Evolutionary conservation across 2,888 invertebrate species (phyloP).

Genomic region (Odontomyia ornata): DNA sequence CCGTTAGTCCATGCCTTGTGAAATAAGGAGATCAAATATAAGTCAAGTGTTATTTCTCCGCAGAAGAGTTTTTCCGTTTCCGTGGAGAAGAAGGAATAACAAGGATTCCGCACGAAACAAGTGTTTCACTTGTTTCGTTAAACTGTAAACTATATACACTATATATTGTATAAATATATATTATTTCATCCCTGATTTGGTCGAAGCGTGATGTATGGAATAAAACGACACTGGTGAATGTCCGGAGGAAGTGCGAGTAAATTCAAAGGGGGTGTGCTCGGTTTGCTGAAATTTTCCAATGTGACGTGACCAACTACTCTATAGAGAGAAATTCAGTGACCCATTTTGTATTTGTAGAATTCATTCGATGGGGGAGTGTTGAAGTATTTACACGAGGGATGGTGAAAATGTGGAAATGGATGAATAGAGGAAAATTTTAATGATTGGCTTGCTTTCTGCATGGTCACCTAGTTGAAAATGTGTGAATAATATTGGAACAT

Average conservation of each 20-base stretch:
- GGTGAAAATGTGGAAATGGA: slow-evolving; percentile 1
- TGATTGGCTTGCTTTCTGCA: slow-evolving; percentile 1
- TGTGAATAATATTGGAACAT: slow-evolving; percentile 37
- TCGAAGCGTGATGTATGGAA: no score
- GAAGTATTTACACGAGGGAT: background rate
- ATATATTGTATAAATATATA: no score
- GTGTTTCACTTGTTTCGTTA: slow-evolving; percentile 9
- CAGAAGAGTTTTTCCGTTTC: slow-evolving; percentile 15
- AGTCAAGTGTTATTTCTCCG: background rate
- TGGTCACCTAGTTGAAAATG: slow-evolving; percentile 38
- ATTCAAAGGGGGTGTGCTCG: background rate
- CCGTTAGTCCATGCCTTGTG: slow-evolving; percentile 10
- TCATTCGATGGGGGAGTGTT: background rate
- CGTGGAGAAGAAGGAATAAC: background rate
- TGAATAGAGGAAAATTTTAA: slow-evolving; percentile 1
- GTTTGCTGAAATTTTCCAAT: slow-evolving; percentile 1
- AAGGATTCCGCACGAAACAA: background rate
- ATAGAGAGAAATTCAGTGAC: background rate
- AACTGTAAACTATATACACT: background rate
- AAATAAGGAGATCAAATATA: no score
- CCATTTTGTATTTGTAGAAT: background rate
- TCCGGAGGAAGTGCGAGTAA: no score
- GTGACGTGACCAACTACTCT: background rate
- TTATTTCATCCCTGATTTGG: no score
- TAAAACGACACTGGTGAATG: no score